A percentile compares a stretch with the other conserved stretches of the same genome.
These are phyloP conservation scores for Brachionus rubens DNA, from an alignment of 1,140 invertebrate species.

Conservation along the genomic window DNA sequence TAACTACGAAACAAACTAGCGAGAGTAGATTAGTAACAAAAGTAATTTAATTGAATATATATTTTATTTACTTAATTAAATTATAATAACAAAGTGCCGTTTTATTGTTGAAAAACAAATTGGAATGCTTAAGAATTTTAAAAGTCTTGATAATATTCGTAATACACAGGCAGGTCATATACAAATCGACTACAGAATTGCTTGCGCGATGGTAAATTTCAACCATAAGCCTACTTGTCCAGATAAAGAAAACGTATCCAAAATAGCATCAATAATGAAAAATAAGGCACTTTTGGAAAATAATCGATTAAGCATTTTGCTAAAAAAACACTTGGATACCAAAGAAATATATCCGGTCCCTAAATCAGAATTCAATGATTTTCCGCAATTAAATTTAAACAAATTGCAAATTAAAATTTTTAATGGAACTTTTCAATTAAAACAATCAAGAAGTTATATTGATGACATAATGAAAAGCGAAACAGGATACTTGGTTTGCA, in stretches of 20 bases:
- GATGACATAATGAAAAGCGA: background rate
- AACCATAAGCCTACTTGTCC: background rate
- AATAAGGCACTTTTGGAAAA: background rate
- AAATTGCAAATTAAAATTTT: background rate
- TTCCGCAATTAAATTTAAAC: background rate
- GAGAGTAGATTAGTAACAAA: background rate
- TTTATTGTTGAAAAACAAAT: background rate
- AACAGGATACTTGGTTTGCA: no score
- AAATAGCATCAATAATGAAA: background rate
- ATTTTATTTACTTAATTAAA: background rate
- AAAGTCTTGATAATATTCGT: background rate
- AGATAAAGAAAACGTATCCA: background rate
- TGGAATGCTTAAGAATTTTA: background rate
- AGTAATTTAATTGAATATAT: background rate
- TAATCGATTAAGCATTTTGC: background rate
- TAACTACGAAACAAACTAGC: background rate
- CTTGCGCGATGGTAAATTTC: background rate
- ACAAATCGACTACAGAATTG: background rate
- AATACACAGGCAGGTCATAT: background rate
- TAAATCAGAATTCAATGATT: background rate
- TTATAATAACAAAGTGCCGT: background rate
- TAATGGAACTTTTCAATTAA: background rate
- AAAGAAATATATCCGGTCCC: background rate
- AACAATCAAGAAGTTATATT: background rate
- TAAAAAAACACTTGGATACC: background rate